Conservation (phyloP, 2,113 vertebrate species). For the Eulemur rufifrons region DNA sequence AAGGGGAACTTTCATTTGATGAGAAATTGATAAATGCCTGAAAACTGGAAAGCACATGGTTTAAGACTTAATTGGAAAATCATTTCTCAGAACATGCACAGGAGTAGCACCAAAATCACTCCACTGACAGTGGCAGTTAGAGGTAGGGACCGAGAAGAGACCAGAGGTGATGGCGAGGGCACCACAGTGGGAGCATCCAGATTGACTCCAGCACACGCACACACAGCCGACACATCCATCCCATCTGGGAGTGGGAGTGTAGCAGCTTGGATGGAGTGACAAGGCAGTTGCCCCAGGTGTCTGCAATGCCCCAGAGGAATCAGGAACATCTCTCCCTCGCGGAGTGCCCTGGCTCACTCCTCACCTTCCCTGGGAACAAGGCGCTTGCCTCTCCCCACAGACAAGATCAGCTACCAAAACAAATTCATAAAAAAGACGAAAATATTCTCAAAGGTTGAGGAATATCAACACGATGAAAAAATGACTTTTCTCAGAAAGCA, state of each 20-base stretch:
- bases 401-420: not conserved
- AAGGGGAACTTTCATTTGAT: not conserved
- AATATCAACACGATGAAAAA: not conserved
- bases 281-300: not conserved
- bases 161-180: not conserved
- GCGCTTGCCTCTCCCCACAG: not conserved
- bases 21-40: conserved; percentile 4
- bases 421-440: not conserved
- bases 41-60: not conserved
- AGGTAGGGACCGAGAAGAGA: not conserved
- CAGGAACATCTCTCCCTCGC: not conserved
- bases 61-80: conserved; percentile 37
- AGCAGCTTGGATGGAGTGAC: not conserved
- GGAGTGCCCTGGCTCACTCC: not conserved
- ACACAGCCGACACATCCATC: not conserved
- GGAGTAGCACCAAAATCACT: not conserved
- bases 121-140: not conserved
- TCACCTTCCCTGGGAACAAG: not conserved
- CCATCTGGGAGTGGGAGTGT: not conserved
- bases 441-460: not conserved
- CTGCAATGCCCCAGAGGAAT: not conserved
- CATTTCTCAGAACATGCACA: not conserved
- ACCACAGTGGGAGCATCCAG: not conserved
- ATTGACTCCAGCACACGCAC: not conserved
- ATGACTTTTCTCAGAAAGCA: not conserved